phyloP scores from a whole-genome alignment of 2,113 vertebrate species.

The Petaurus breviceps region DNA sequence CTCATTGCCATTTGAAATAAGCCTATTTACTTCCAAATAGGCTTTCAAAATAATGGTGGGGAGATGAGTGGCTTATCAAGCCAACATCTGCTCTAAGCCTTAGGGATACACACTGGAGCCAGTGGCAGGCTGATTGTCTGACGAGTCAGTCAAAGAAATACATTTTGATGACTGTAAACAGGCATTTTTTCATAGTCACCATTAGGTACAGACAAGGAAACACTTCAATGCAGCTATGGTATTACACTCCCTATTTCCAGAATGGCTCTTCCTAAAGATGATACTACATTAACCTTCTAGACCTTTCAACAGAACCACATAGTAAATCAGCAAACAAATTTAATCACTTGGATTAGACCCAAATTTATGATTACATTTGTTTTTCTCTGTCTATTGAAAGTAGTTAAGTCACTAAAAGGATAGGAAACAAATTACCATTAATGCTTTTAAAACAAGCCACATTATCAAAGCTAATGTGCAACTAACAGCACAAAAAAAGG shows the following conservation, averaged over 20 bases:
- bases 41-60: slow-evolving; percentile 60
- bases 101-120: slow-evolving; percentile 6
- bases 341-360: slow-evolving; percentile 66
- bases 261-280: slow-evolving; percentile 65
- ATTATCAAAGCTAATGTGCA: neutral
- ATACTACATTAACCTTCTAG: slow-evolving; percentile 45
- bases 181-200: slow-evolving; percentile 68
- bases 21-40: slow-evolving; percentile 73
- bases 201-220: slow-evolving; percentile 68
- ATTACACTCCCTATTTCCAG: slow-evolving; percentile 56
- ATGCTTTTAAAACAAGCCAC: slow-evolving; percentile 69
- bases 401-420: slow-evolving; percentile 5
- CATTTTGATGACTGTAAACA: slow-evolving; percentile 62
- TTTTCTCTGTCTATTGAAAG: slow-evolving; percentile 1
- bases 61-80: slow-evolving; percentile 54
- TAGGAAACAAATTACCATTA: slow-evolving; percentile 64
- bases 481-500: slow-evolving; percentile 55
- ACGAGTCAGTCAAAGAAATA: slow-evolving; percentile 67
- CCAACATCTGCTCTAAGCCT: slow-evolving; percentile 55
- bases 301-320: slow-evolving; percentile 38
- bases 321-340: slow-evolving; percentile 56
- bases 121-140: slow-evolving; percentile 14
- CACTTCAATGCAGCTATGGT: slow-evolving; percentile 63
- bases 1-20: slow-evolving; percentile 62
- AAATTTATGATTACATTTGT: slow-evolving; percentile 31